Percentiles rank a stretch among this genome's conserved stretches.
Conservation (phyloP, 2,797 vertebrate species). For the Leptatherina wallacei region DNA sequence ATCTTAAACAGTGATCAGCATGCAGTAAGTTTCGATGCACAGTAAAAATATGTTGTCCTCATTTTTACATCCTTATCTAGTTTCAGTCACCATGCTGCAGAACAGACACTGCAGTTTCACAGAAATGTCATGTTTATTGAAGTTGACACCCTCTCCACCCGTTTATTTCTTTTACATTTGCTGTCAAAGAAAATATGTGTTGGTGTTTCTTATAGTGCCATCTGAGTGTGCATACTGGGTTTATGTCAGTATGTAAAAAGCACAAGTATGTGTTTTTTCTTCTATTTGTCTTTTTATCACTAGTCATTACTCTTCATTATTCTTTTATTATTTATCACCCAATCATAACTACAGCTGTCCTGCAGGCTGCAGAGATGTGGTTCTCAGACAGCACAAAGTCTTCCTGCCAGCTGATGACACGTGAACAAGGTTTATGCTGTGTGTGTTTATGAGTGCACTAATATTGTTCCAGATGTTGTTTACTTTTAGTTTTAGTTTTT, state of each 20-base stretch:
- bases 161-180: background rate
- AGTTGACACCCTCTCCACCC: background rate
- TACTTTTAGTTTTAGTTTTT: constrained; percentile 1
- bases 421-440: background rate
- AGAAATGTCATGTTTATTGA: background rate
- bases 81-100: too few species aligned
- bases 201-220: background rate
- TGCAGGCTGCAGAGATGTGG: constrained; percentile 44
- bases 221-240: constrained; percentile 32
- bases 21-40: too few species aligned
- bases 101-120: too few species aligned
- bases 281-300: background rate
- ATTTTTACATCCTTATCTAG: too few species aligned
- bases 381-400: constrained; percentile 37
- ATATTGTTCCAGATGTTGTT: background rate
- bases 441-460: background rate
- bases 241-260: constrained; percentile 4
- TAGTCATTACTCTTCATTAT: constrained; percentile 68
- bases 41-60: too few species aligned
- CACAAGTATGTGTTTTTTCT: too few species aligned
- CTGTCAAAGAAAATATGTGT: background rate
- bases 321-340: constrained; percentile 65
- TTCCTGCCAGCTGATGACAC: constrained; percentile 25
- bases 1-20: too few species aligned
- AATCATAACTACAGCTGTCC: constrained; percentile 57